phyloP scores from a whole-genome alignment of 2,888 invertebrate species.

The Morpho achilles region DNA sequence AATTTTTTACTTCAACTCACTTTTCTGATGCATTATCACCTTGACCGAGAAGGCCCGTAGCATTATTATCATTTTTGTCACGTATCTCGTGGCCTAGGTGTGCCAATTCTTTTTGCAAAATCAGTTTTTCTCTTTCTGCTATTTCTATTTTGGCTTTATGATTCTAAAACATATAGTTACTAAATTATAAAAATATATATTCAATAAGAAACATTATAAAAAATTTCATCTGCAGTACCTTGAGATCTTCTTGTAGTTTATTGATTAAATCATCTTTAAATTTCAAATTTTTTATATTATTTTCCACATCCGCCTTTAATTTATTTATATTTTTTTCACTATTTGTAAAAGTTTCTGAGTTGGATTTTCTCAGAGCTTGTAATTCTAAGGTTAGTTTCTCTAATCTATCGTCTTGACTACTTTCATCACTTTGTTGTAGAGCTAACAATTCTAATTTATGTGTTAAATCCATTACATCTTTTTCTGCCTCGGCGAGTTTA shows the following conservation, averaged over 20 bases:
- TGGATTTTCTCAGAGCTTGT: slow-evolving; percentile 56
- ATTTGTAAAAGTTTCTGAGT: slow-evolving; percentile 51
- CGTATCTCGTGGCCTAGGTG: slow-evolving; percentile 44
- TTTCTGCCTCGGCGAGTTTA: slow-evolving; percentile 58
- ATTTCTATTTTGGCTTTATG: slow-evolving; percentile 61
- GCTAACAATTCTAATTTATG: slow-evolving; percentile 65
- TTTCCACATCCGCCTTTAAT: slow-evolving; percentile 57
- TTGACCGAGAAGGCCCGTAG: slow-evolving; percentile 53
- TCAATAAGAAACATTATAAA: too few relatives aligned
- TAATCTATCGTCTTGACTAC: slow-evolving; percentile 61
- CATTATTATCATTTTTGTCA: slow-evolving; percentile 66
- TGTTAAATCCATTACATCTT: slow-evolving; percentile 52
- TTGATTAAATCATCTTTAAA: slow-evolving; percentile 57
- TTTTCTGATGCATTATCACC: slow-evolving; percentile 50
- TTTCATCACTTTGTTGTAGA: slow-evolving; percentile 59
- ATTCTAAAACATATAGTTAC: slow-evolving; percentile 42
- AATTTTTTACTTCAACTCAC: slow-evolving; percentile 39
- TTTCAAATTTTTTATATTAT: slow-evolving; percentile 60
- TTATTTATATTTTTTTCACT: slow-evolving; percentile 57
- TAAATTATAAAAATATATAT: slow-evolving; percentile 1
- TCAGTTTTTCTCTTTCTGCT: slow-evolving; percentile 57
- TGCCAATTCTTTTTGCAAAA: slow-evolving; percentile 57
- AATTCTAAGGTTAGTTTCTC: slow-evolving; percentile 66
- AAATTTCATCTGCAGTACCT: slow-evolving; percentile 39
- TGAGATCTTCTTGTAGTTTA: slow-evolving; percentile 63